Base-by-base conservation (phyloP, 2,113 vertebrate genomes). In the Platichthys flesus region DNA sequence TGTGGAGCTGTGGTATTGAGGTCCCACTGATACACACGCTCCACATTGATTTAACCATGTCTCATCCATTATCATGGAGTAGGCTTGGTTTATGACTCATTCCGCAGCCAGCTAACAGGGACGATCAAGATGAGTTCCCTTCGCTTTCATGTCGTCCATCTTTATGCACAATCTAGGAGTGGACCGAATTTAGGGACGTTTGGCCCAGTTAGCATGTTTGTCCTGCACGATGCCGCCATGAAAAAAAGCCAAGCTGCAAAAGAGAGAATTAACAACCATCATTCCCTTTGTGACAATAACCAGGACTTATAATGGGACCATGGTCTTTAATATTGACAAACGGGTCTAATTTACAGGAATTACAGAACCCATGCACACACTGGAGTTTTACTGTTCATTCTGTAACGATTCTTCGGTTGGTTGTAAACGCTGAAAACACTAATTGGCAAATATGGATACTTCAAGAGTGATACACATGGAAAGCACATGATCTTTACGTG, bases 401-500 rank as follows among this genome's bases (percentile, higher is more conserved):
- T 24, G 14, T 26, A 69, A 51, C 10, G 1, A 6, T 56, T 16
- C 21, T 4, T 60, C 28, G 52, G 4, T 21, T 21, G 16, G 28
- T 40, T 5, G 21, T 20, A 12, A 40, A 10, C 8, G 4, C n/a
- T 45, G 20, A 37, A 54, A 23, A 18, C 16, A 18, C 14, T 51
- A 16, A 51, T 7, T 61, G 47, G 1, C 0, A 71, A 59, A 52
- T 60, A 24, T 57, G 54, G 52, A 63, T 71, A 47, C 18, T 61
- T 24, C 63, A 54, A 28, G 64, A 70, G 45, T 51, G 20, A 23
- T 65, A 67, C 55, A 37, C 31, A 56, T 28, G 20, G 58, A 73
- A 67, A 75, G 56, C 61, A 3, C 51, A 40, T 62, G 52, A 76
- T 71, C 56, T 42, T 9, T 67, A 68, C 54, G 37, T 10, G 23